These are phyloP conservation scores for Adelges cooleyi DNA, from an alignment of 1,140 invertebrate genomes.

Conservation along the genomic window DNA sequence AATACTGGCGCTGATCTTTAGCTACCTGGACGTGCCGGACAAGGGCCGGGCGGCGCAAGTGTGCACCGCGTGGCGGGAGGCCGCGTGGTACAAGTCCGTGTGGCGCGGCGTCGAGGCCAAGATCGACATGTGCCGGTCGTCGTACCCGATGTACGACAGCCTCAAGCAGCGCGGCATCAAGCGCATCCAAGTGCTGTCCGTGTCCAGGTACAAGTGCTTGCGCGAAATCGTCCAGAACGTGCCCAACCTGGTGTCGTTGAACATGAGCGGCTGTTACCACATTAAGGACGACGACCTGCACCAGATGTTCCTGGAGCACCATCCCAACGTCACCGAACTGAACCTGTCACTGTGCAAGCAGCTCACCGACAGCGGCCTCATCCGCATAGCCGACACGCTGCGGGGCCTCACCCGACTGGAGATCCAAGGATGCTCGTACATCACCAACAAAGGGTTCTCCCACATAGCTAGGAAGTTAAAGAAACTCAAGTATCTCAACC, in stretches of 20 bases:
- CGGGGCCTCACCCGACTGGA: constrained; percentile 78
- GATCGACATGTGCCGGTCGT: constrained; percentile 70
- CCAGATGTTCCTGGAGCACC: constrained; percentile 62
- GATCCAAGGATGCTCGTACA: constrained; percentile 78
- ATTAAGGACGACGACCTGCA: constrained; percentile 73
- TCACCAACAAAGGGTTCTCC: constrained; percentile 75
- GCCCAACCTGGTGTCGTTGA: constrained; percentile 74
- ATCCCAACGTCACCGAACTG: constrained; percentile 60
- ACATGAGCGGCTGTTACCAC: constrained; percentile 85
- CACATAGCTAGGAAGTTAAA: constrained; percentile 75
- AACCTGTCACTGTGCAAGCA: constrained; percentile 90
- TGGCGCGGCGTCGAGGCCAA: constrained; percentile 88
- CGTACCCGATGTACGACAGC: constrained; percentile 41
- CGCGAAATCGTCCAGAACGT: constrained; percentile 76
- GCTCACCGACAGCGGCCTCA: constrained; percentile 73
- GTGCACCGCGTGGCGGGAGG: constrained; percentile 78
- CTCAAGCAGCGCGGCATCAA: constrained; percentile 76
- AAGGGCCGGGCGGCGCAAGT: constrained; percentile 78
- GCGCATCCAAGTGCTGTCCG: constrained; percentile 75
- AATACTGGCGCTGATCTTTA: constrained; percentile 81
- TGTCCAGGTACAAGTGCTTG: constrained; percentile 55
- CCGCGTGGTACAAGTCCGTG: constrained; percentile 79
- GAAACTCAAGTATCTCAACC: constrained; percentile 68
- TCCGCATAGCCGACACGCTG: constrained; percentile 69
- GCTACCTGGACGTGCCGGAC: constrained; percentile 75